phyloP scores from a whole-genome alignment of 2,888 invertebrate species.

The Rhorus exstirpatorius region DNA sequence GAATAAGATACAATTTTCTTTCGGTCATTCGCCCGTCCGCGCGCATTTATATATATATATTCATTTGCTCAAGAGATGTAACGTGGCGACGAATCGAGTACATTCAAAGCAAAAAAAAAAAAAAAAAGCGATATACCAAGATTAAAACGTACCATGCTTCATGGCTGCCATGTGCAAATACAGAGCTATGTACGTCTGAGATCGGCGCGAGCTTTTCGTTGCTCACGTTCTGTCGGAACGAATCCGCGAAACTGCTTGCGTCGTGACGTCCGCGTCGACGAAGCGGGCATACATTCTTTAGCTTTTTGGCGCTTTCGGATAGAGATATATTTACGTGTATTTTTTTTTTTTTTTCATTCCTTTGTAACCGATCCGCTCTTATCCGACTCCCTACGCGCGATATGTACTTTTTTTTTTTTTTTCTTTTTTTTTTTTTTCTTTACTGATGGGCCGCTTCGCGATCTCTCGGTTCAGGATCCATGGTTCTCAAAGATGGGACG shows the following conservation, averaged over 20 bases:
- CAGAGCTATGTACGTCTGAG: constrained; percentile 80
- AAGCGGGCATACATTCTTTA: constrained; percentile 85
- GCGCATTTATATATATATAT: background rate
- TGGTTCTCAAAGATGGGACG: constrained; percentile 82
- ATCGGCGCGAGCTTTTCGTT: constrained; percentile 80
- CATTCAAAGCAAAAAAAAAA: constrained; percentile 5
- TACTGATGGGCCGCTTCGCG: constrained; percentile 81
- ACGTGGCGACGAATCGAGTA: constrained; percentile 23
- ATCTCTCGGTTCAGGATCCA: constrained; percentile 83
- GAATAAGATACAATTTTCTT: too few relatives aligned
- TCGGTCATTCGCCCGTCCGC: background rate
- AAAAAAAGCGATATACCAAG: constrained; percentile 74
- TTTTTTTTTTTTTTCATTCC: constrained; percentile 34
- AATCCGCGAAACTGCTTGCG: constrained; percentile 83
- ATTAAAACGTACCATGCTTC: constrained; percentile 86
- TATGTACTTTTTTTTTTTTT: constrained; percentile 45
- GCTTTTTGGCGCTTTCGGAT: constrained; percentile 74
- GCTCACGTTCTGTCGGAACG: constrained; percentile 81
- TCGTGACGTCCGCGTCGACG: constrained; percentile 81
- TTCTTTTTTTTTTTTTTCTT: constrained; percentile 71
- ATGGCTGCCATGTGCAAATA: constrained; percentile 87
- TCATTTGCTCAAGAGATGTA: constrained; percentile 34
- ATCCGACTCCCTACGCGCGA: constrained; percentile 23
- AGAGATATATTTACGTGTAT: constrained; percentile 26
- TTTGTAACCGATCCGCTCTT: constrained; percentile 27